Conservation (phyloP, 2,113 vertebrate genomes). For the Helogale parvula region DNA sequence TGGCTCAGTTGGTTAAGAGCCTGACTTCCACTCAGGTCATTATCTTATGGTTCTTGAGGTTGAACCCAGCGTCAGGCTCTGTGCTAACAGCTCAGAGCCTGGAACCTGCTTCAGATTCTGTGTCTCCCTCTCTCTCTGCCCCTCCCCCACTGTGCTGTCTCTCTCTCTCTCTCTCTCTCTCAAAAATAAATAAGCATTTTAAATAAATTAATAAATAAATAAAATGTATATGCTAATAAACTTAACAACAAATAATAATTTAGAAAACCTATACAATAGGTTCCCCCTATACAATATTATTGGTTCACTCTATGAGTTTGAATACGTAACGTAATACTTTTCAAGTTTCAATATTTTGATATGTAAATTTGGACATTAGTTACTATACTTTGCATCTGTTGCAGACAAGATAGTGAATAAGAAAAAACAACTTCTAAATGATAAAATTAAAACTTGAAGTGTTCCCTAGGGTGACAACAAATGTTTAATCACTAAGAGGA, state of each 20-base stretch:
- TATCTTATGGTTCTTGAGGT: no score
- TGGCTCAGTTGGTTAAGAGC: no score
- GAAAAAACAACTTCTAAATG: background rate
- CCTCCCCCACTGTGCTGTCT: no score
- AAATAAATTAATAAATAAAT: background rate
- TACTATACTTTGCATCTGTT: background rate
- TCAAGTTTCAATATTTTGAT: background rate
- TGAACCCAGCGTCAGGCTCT: rapidly evolving
- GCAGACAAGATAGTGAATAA: background rate
- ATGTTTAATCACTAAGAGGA: background rate
- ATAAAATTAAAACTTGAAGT: background rate
- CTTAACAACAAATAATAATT: background rate
- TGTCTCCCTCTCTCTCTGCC: no score
- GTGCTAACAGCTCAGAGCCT: no score
- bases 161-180: no score
- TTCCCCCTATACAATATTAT: background rate
- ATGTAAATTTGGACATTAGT: background rate
- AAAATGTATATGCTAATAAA: background rate
- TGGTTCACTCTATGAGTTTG: background rate
- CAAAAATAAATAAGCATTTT: no score
- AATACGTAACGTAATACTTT: background rate
- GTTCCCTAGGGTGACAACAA: background rate
- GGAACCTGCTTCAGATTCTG: no score
- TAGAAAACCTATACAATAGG: background rate
- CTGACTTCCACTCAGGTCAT: no score